Base-by-base conservation (phyloP, 2,797 vertebrate species). In the Sebastes goodei region DNA sequence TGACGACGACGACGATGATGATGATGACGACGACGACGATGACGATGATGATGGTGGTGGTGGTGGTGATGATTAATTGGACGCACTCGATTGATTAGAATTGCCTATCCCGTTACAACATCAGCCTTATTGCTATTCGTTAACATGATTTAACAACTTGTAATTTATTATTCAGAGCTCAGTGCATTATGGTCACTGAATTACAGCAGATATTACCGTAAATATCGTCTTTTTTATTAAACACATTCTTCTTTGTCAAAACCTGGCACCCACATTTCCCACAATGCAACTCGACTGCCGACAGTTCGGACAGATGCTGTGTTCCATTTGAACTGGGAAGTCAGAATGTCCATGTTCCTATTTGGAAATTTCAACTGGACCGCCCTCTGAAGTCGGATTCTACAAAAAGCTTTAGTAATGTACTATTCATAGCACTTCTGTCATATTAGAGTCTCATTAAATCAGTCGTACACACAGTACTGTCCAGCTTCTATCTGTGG, bases 21-120 rank as follows among this genome's bases (percentile, higher is more conserved):
- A 85, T 0, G 86, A 87, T 1, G 25, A 25, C 0, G 82, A 80
- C 0, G 81, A n/a, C 0, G 67, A n/a, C 0, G 67, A 35, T 0
- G 73, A 21, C 0, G 78, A 32, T 0, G 68, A 6, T 0, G 60
- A 35, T 21, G 78, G 14, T 5, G 79, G n/a, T 5, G 79, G n/a
- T 0, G 75, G 35, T 3, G 83, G 60, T 1, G 80, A 87, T 56
- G 83, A 80, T 80, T 84, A 72, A 71, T 30, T 65, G 12, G 75
- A 53, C 6, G 25, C 12, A 20, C 14, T 74, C 0, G 1, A 17
- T 60, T 74, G 52, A 78, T 61, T 52, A 12, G 25, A 56, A 23
- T n/a, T 0, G 1, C 11, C n/a, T 14, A 75, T 78, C 17, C 0
- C 0, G 1, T 63, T 29, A 15, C 11, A 23, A 27, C 49, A 14